phyloP scores from a whole-genome alignment of 1,140 invertebrate species.

The Drosophila teissieri region DNA sequence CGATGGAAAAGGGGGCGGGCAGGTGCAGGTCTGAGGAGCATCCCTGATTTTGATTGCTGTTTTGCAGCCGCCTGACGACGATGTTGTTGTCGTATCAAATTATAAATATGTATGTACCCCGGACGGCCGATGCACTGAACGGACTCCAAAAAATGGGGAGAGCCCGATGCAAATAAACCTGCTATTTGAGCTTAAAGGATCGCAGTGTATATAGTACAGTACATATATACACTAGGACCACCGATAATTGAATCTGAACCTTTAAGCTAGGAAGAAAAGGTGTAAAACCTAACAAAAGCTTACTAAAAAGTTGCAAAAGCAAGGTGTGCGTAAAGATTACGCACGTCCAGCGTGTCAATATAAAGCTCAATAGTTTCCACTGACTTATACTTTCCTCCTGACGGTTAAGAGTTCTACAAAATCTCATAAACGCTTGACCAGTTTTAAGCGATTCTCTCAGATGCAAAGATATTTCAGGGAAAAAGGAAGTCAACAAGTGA shows the following conservation, averaged over 20 bases:
- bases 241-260: conserved; percentile 1
- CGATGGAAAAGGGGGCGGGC: neutral
- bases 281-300: too few relatives aligned
- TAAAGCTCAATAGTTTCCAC: too few relatives aligned
- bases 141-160: conserved; percentile 3
- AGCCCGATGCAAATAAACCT: conserved; percentile 26
- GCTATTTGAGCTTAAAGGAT: neutral
- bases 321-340: too few relatives aligned
- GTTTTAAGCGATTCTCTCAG: neutral
- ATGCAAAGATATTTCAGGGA: neutral
- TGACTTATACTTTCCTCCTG: too few relatives aligned
- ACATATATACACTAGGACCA: neutral
- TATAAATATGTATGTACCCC: conserved; percentile 60
- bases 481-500: conserved; percentile 64
- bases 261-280: too few relatives aligned
- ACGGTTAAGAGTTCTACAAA: too few relatives aligned
- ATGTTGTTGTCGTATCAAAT: conserved; percentile 60
- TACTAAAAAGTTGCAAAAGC: too few relatives aligned
- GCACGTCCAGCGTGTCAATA: too few relatives aligned
- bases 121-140: conserved; percentile 18
- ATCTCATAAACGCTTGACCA: too few relatives aligned
- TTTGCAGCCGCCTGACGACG: conserved; percentile 50
- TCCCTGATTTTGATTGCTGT: conserved; percentile 66
- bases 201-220: neutral
- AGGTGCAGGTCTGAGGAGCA: conserved; percentile 10